phyloP scores from a whole-genome alignment of 92 coral and sea anemone species.

The Paragorgia papillata region DNA sequence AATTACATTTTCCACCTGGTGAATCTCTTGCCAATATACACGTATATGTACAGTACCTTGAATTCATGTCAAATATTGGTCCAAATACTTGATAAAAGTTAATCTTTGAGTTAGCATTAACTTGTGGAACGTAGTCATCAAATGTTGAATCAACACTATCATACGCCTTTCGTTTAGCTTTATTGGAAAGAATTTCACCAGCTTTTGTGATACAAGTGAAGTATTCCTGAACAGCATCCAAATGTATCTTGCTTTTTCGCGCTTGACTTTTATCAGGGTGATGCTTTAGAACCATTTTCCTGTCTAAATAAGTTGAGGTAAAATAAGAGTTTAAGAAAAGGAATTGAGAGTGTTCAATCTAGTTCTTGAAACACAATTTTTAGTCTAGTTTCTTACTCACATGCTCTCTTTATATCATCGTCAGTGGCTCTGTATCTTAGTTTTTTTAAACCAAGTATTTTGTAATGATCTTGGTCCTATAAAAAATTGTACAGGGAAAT shows the following conservation, averaged over 20 bases:
- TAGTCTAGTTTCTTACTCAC: conserved; percentile 64
- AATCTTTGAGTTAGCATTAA: conserved; percentile 69
- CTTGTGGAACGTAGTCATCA: conserved; percentile 81
- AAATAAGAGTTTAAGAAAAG: too few relatives aligned
- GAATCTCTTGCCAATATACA: too few relatives aligned
- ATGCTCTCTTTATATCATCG: conserved; percentile 88
- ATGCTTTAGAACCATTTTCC: conserved; percentile 89
- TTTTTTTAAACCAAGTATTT: conserved; percentile 83
- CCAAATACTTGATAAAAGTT: conserved; percentile 82
- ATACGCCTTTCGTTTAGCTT: conserved; percentile 76
- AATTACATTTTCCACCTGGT: too few relatives aligned
- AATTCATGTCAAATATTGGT: conserved; percentile 80
- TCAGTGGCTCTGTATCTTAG: conserved; percentile 82
- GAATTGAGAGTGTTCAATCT: too few relatives aligned
- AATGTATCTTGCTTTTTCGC: conserved; percentile 36
- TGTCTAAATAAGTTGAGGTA: conserved; percentile 49
- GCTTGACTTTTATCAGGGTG: conserved; percentile 90
- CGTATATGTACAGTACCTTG: too few relatives aligned
- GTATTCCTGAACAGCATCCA: conserved; percentile 58
- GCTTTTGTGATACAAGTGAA: conserved; percentile 95
- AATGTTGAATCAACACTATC: conserved; percentile 88
- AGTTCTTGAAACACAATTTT: too few relatives aligned
- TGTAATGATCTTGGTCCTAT: conserved; percentile 96
- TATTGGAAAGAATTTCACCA: conserved; percentile 80
- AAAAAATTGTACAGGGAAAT: neutral